A percentile compares a stretch with the other conserved stretches of the same genome.
phyloP scores from a whole-genome alignment of 2,888 invertebrate genomes.

The Andricus curvator region DNA sequence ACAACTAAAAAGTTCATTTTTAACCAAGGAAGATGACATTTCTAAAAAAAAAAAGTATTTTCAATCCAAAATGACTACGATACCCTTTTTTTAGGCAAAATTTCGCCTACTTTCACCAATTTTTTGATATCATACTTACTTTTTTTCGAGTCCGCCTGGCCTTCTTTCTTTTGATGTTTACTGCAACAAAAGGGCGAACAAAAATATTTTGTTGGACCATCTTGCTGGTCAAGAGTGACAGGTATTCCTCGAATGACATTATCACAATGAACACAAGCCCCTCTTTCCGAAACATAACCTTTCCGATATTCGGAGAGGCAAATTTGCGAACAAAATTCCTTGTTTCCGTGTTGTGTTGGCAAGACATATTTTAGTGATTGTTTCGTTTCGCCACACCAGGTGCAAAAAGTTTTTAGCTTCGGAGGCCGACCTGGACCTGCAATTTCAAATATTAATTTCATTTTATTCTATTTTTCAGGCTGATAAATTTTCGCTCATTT shows the following conservation, averaged over 20 bases:
- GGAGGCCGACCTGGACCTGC: constrained; percentile 88
- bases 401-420: constrained; percentile 86
- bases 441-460: background rate
- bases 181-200: constrained; percentile 92
- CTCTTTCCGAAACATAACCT: constrained; percentile 86
- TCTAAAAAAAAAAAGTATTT: too few species aligned
- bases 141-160: constrained; percentile 45
- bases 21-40: too few species aligned
- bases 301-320: constrained; percentile 94
- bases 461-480: too few species aligned
- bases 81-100: too few species aligned
- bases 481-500: too few species aligned
- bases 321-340: constrained; percentile 94
- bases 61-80: too few species aligned
- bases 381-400: constrained; percentile 93
- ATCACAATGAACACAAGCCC: constrained; percentile 92
- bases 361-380: constrained; percentile 91
- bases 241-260: constrained; percentile 91
- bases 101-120: too few species aligned
- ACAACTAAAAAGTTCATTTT: too few species aligned
- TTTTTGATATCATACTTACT: background rate
- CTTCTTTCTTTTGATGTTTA: constrained; percentile 88
- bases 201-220: constrained; percentile 87
- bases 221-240: constrained; percentile 78
- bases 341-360: constrained; percentile 92